Percentiles rank a stretch among this genome's conserved stretches.
Evolutionary conservation across 2,113 vertebrate genomes (phyloP).

Genomic region (Manacus vitellinus): DNA sequence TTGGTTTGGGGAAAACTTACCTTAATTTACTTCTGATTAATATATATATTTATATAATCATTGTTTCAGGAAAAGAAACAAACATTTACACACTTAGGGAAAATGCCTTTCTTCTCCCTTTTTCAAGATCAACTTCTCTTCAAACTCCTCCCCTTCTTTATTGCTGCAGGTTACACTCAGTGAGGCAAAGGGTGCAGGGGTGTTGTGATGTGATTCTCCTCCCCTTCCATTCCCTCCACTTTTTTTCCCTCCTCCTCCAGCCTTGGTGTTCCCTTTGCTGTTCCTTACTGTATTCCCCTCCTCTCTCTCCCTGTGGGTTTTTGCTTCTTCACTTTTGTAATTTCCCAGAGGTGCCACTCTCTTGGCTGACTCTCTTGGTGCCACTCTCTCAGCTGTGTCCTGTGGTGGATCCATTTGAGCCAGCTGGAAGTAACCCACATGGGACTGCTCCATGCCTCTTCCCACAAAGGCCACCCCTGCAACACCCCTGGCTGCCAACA

Average conservation of each 20-base stretch:
- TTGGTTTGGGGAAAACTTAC: not conserved
- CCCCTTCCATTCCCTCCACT: not conserved
- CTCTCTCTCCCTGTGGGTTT: not conserved
- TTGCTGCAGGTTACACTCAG: not conserved
- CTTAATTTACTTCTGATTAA: not conserved
- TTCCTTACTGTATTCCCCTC: not conserved
- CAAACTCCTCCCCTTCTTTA: not conserved
- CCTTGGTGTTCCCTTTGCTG: not conserved
- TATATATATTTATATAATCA: not conserved
- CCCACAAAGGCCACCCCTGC: not conserved
- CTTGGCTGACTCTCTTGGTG: too few relatives aligned
- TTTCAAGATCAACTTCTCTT: not conserved
- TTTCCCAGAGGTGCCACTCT: not conserved
- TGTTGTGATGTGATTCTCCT: not conserved
- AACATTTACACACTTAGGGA: not conserved
- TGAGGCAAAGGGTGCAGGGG: not conserved
- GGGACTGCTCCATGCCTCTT: fast-evolving
- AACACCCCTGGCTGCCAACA: not conserved
- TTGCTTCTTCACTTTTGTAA: not conserved
- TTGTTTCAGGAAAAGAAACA: not conserved
- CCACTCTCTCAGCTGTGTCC: not conserved
- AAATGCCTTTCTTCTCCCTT: not conserved
- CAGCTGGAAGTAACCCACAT: not conserved
- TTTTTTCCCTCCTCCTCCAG: not conserved
- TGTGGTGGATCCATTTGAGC: not conserved